Evolutionary conservation across 35 echinoderm and acorn worm species (phyloP).

Genomic region (Antedon bifida): DNA sequence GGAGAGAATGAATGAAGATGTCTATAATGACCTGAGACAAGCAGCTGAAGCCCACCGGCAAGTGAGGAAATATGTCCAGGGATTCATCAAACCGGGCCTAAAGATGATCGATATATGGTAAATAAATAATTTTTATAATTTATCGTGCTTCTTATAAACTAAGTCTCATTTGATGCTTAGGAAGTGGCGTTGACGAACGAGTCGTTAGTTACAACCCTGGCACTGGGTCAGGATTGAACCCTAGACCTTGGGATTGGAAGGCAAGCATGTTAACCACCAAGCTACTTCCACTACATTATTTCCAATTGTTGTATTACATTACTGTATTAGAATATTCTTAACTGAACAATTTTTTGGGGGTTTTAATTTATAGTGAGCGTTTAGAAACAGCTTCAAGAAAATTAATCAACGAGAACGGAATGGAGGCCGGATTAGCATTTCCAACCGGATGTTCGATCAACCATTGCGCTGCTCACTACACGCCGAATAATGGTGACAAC

Average conservation of each 20-base stretch:
- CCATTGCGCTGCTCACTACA: slow-evolving; percentile 97
- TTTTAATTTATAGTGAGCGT: slow-evolving; percentile 48
- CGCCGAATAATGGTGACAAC: slow-evolving; percentile 72
- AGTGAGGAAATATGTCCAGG: slow-evolving; percentile 81
- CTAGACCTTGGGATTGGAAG: no score
- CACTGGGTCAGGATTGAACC: no score
- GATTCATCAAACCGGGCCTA: slow-evolving; percentile 85
- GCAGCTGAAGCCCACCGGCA: slow-evolving; percentile 92
- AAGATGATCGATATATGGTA: slow-evolving; percentile 96
- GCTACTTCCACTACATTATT: no score
- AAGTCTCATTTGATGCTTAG: no score
- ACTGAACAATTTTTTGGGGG: no score
- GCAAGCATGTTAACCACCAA: no score
- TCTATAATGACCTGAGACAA: slow-evolving; percentile 87
- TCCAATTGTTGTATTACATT: no score
- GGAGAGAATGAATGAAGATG: slow-evolving; percentile 46
- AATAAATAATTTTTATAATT: neutral
- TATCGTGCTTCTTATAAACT: neutral
- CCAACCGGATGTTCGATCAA: slow-evolving; percentile 94
- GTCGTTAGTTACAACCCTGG: no score
- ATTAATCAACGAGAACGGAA: slow-evolving; percentile 85
- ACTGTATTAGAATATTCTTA: no score
- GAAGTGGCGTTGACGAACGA: neutral
- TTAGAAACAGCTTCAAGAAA: slow-evolving; percentile 82
- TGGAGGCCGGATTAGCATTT: slow-evolving; percentile 84